Evolutionary conservation across 2,888 invertebrate species (phyloP).

Genomic region (Microplitis manilae): DNA sequence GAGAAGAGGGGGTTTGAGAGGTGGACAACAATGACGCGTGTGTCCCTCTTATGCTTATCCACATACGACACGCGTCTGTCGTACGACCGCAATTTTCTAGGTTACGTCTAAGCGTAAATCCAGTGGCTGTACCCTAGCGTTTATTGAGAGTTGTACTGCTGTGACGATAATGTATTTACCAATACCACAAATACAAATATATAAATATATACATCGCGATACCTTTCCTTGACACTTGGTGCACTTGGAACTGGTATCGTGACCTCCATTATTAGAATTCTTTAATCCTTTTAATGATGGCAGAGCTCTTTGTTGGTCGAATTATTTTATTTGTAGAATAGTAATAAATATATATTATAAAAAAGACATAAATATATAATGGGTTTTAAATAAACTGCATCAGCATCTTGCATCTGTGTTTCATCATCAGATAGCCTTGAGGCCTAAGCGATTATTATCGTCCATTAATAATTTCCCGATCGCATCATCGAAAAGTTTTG

Average conservation of each 20-base stretch:
- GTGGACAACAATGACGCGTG: conserved; percentile 30
- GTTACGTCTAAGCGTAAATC: conserved; percentile 59
- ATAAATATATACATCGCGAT: conserved; percentile 16
- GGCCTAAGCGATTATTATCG: conserved; percentile 54
- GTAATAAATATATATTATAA: background rate
- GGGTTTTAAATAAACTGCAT: conserved; percentile 10
- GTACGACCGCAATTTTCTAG: conserved; percentile 58
- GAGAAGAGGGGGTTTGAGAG: background rate
- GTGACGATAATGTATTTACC: background rate
- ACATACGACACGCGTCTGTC: conserved; percentile 45
- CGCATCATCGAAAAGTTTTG: conserved; percentile 44
- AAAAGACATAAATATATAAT: background rate
- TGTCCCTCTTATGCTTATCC: conserved; percentile 35
- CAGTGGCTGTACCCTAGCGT: conserved; percentile 41
- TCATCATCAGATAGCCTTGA: conserved; percentile 32
- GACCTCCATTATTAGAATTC: background rate
- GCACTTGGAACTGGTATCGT: conserved; percentile 17
- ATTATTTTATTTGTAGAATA: too few relatives aligned
- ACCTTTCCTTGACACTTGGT: conserved; percentile 38
- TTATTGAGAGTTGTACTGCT: conserved; percentile 5
- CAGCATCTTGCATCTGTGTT: conserved; percentile 1
- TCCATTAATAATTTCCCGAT: conserved; percentile 60
- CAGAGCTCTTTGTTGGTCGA: background rate
- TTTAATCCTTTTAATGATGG: background rate
- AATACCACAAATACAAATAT: conserved; percentile 13